Evolutionary conservation across 2,797 vertebrate genomes (phyloP).

Genomic region (Chrysocyon brachyurus): DNA sequence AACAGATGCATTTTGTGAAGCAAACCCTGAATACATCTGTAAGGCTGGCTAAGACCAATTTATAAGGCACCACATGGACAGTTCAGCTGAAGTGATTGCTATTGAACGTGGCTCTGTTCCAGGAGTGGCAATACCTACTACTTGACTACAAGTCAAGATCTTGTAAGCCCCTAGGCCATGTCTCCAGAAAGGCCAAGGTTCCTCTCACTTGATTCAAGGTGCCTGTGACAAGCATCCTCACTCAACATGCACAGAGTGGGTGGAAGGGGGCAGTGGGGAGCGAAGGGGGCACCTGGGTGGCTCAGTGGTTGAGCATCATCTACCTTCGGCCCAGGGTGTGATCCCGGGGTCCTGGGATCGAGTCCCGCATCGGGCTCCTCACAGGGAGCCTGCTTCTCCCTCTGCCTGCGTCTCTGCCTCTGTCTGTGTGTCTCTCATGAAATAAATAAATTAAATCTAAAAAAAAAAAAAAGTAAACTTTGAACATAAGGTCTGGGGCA

Average conservation of each 20-base stretch:
- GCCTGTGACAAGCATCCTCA: background rate
- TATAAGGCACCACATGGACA: background rate
- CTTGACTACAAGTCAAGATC: background rate
- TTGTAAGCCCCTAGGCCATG: background rate
- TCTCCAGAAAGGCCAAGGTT: background rate
- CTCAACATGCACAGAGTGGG: background rate
- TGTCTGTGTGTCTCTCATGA: too few species aligned
- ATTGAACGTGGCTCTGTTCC: constrained; percentile 53
- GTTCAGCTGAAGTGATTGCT: background rate
- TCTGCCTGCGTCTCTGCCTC: too few species aligned
- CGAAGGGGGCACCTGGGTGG: too few species aligned
- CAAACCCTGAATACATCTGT: constrained; percentile 74
- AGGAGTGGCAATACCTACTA: background rate
- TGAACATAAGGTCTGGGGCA: background rate
- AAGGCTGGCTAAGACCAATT: constrained; percentile 20
- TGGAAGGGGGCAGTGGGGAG: fast-evolving
- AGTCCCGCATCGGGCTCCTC: too few species aligned
- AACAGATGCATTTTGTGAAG: constrained; percentile 65
- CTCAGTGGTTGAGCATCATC: too few species aligned
- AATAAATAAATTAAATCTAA: too few species aligned
- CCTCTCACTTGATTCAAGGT: background rate
- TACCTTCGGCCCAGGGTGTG: too few species aligned
- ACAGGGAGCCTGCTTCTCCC: too few species aligned
- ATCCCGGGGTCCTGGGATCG: too few species aligned
- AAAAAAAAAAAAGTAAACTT: background rate